Evolutionary conservation across 2,888 invertebrate genomes (phyloP).

Genomic region (Zaprionus obscuricornis): DNA sequence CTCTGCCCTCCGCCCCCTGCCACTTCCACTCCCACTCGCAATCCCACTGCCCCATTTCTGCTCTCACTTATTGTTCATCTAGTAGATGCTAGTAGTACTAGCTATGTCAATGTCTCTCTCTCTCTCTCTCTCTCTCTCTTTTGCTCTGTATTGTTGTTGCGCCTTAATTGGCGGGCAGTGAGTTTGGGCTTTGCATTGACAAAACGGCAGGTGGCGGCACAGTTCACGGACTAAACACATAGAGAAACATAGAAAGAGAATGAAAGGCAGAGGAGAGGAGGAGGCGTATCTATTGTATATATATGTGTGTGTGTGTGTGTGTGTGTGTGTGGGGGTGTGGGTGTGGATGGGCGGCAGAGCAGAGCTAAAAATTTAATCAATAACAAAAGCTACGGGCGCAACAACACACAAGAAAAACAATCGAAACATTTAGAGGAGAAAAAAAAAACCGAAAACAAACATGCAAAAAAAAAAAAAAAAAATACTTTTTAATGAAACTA

Average conservation of each 20-base stretch:
- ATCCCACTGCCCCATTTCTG: no score
- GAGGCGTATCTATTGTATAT: no score
- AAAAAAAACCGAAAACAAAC: slow-evolving; percentile 18
- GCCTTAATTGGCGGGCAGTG: slow-evolving; percentile 53
- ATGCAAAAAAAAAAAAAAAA: no score
- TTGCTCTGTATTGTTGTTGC: slow-evolving; percentile 17
- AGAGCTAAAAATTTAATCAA: slow-evolving; percentile 52
- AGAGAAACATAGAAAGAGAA: no score
- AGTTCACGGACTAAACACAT: no score
- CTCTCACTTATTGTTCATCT: slow-evolving; percentile 15
- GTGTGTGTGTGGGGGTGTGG: neutral
- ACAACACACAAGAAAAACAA: slow-evolving; percentile 14
- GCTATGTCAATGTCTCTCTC: neutral
- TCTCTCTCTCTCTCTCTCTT: neutral
- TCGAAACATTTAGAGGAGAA: slow-evolving; percentile 26
- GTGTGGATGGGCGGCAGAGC: slow-evolving; percentile 9
- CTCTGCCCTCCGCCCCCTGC: no score
- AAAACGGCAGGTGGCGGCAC: neutral
- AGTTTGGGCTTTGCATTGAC: slow-evolving; percentile 18
- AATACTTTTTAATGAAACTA: slow-evolving; percentile 55
- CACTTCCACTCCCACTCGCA: no score
- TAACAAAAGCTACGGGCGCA: slow-evolving; percentile 45
- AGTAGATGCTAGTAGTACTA: slow-evolving; percentile 2
- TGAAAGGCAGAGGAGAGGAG: neutral
- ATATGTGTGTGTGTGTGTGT: no score